Conservation (phyloP, 2,888 invertebrate species). For the Carpatolechia fugitivella region DNA sequence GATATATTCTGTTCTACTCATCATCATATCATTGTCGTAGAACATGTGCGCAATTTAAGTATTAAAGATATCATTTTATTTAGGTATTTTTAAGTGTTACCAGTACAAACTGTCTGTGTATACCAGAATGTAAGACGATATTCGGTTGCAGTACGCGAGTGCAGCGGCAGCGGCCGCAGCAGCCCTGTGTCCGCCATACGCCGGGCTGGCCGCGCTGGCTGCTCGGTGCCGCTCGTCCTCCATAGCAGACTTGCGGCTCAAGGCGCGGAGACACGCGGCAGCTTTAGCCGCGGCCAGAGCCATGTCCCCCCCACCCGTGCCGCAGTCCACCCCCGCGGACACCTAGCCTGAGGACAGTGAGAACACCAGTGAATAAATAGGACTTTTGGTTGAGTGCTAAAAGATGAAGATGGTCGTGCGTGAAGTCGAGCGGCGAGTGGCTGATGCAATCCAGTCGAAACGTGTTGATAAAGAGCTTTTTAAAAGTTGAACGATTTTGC, state of each 20-base stretch:
- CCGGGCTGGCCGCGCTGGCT: conserved; percentile 89
- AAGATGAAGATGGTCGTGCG: no score
- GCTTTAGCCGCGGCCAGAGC: conserved; percentile 84
- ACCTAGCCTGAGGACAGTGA: conserved; percentile 25
- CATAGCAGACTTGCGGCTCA: conserved; percentile 95
- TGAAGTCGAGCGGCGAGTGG: no score
- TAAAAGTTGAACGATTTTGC: no score
- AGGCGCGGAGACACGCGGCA: conserved; percentile 95
- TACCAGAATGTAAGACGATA: no score
- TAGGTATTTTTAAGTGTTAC: no score
- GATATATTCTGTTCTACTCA: no score
- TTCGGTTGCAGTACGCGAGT: conserved; percentile 57
- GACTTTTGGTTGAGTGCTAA: neutral
- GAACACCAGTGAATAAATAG: neutral
- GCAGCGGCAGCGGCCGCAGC: conserved; percentile 79
- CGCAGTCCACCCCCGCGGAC: conserved; percentile 52
- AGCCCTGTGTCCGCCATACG: conserved; percentile 81
- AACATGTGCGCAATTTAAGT: no score
- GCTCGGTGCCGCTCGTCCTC: conserved; percentile 93
- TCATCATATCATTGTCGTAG: no score
- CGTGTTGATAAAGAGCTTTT: no score
- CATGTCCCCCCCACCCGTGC: conserved; percentile 46
- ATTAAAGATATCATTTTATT: no score
- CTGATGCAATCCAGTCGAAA: no score
- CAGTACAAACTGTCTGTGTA: no score